These are phyloP conservation scores for Proterorhinus semilunaris DNA, from an alignment of 2,113 vertebrate species.

Conservation along the genomic window DNA sequence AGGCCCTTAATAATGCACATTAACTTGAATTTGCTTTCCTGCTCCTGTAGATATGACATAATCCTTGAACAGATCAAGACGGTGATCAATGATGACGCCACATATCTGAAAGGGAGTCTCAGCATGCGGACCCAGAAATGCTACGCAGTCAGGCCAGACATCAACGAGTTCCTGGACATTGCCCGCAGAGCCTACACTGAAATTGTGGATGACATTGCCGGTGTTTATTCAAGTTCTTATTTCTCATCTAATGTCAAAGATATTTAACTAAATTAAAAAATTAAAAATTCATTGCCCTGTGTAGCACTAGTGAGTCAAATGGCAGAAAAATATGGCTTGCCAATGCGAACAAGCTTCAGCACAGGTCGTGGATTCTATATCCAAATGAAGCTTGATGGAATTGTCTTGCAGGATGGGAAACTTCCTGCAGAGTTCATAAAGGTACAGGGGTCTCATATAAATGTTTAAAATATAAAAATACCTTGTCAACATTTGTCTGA, in stretches of 20 bases:
- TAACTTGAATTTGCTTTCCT: neutral
- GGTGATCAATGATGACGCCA: conserved; percentile 89
- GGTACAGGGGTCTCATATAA: conserved; percentile 64
- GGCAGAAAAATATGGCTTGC: conserved; percentile 85
- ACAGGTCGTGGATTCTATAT: conserved; percentile 92
- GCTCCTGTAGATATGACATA: conserved; percentile 80
- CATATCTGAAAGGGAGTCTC: conserved; percentile 89
- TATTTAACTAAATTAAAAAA: too few species aligned
- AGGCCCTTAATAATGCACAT: too few species aligned
- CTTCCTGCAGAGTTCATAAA: conserved; percentile 93
- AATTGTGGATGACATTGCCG: conserved; percentile 96
- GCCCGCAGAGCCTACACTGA: conserved; percentile 92
- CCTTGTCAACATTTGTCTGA: conserved; percentile 5
- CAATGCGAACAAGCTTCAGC: conserved; percentile 92
- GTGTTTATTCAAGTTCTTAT: conserved; percentile 59
- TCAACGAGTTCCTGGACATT: conserved; percentile 95
- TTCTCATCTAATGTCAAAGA: neutral
- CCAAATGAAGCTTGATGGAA: conserved; percentile 86
- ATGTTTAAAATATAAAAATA: neutral
- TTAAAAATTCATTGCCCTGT: neutral
- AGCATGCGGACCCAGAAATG: conserved; percentile 96
- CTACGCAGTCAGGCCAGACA: conserved; percentile 91
- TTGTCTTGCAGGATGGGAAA: conserved; percentile 73
- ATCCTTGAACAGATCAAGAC: conserved; percentile 92
- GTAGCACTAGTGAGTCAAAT: conserved; percentile 87